Conservation (phyloP, 2,888 invertebrate genomes). For the Crepidodera aurea region DNA sequence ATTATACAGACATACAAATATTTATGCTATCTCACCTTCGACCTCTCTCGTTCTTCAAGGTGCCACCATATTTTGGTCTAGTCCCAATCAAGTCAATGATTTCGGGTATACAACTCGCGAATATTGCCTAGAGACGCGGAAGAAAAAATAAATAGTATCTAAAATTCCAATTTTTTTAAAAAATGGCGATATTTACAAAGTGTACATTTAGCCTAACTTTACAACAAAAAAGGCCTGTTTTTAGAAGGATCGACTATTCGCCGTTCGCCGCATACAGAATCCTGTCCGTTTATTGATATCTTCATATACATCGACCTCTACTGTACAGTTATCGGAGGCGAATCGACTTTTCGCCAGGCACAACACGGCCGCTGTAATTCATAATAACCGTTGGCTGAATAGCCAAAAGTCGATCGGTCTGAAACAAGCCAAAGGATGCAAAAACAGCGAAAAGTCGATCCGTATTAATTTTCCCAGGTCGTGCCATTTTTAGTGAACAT, state of each 20-base stretch:
- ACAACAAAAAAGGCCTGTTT: neutral
- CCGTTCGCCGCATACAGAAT: neutral
- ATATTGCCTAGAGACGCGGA: conserved; percentile 88
- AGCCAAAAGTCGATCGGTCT: too few species aligned
- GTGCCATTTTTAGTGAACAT: too few species aligned
- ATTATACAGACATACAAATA: conserved; percentile 36
- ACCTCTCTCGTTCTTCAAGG: conserved; percentile 99
- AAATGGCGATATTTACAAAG: conserved; percentile 22
- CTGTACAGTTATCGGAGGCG: too few species aligned
- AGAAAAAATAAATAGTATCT: conserved; percentile 62
- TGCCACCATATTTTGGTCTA: conserved; percentile 99
- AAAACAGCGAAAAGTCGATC: too few species aligned
- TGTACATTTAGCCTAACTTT: conserved; percentile 1
- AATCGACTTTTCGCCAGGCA: too few species aligned
- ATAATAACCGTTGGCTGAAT: too few species aligned
- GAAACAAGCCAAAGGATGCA: too few species aligned
- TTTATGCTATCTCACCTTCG: conserved; percentile 87
- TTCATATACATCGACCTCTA: too few species aligned
- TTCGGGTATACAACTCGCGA: conserved; percentile 99
- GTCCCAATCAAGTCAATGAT: conserved; percentile 99
- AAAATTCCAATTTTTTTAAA: conserved; percentile 18
- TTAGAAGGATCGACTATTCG: conserved; percentile 10
- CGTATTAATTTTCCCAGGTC: too few species aligned
- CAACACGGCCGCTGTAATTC: too few species aligned
- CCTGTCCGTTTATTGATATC: too few species aligned